These are phyloP conservation scores for Hemicordylus capensis DNA, from an alignment of 2,113 vertebrate genomes.

Conservation along the genomic window DNA sequence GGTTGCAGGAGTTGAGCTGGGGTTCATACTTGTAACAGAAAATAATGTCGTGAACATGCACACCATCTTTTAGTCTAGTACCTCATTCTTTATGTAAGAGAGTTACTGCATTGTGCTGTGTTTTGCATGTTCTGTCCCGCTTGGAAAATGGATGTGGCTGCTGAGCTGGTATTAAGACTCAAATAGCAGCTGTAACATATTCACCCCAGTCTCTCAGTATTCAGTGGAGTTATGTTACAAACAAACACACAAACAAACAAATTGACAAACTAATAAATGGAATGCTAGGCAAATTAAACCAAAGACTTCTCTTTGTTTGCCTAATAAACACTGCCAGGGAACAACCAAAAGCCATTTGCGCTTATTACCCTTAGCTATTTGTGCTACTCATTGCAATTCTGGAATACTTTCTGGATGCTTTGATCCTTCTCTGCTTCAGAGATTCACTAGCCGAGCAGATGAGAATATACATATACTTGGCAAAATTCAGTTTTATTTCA, in stretches of 20 bases:
- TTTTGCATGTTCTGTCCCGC: not conserved
- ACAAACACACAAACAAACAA: not conserved
- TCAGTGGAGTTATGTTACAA: not conserved
- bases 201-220: not conserved
- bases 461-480: not conserved
- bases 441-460: not conserved
- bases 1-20: not conserved
- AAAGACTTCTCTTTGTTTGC: not conserved
- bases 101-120: not conserved
- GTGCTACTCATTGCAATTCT: not conserved
- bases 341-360: not conserved
- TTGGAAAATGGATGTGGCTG: not conserved
- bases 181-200: not conserved
- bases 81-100: not conserved
- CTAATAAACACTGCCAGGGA: not conserved
- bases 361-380: not conserved
- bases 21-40: not conserved
- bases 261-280: not conserved
- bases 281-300: not conserved
- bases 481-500: not conserved
- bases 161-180: not conserved
- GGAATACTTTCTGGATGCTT: not conserved
- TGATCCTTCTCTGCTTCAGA: not conserved
- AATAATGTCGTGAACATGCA: not conserved
- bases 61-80: not conserved